phyloP scores from a whole-genome alignment of 2,797 vertebrate species.

The Synaphobranchus kaupii region DNA sequence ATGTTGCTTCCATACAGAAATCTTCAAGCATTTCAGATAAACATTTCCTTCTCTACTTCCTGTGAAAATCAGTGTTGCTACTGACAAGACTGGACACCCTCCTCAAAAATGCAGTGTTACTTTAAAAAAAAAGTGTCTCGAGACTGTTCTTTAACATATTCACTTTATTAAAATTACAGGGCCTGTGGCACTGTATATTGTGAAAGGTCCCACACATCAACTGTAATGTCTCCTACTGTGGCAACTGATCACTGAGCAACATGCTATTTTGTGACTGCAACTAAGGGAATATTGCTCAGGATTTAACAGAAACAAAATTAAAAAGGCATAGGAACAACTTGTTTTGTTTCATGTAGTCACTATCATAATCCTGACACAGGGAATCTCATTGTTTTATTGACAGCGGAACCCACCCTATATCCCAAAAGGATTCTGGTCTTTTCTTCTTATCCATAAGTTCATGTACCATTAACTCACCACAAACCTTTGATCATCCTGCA shows the following conservation, averaged over 20 bases:
- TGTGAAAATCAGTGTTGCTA: conserved; percentile 75
- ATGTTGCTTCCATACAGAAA: conserved; percentile 79
- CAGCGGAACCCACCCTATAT: not conserved
- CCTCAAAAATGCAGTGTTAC: conserved; percentile 65
- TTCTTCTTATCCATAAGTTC: conserved; percentile 35
- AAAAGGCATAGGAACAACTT: not conserved
- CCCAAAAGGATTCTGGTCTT: not conserved
- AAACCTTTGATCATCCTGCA: conserved; percentile 66
- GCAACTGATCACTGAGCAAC: not conserved
- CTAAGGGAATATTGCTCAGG: not conserved
- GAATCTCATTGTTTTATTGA: conserved; percentile 20
- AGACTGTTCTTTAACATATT: conserved; percentile 56
- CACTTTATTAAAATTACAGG: conserved; percentile 61
- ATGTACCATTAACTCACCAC: conserved; percentile 39
- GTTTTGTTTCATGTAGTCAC: conserved; percentile 16
- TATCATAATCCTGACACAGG: not conserved
- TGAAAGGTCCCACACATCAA: conserved; percentile 62
- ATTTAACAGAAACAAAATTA: not conserved
- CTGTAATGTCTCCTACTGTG: conserved; percentile 38
- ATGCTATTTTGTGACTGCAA: conserved; percentile 30
- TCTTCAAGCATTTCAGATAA: conserved; percentile 80
- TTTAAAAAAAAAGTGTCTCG: too few relatives aligned
- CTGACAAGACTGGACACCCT: conserved; percentile 80
- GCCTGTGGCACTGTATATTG: conserved; percentile 62
- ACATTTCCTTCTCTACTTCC: conserved; percentile 76